phyloP scores from a whole-genome alignment of 2,797 vertebrate genomes.

The Arnoldichthys spilopterus region DNA sequence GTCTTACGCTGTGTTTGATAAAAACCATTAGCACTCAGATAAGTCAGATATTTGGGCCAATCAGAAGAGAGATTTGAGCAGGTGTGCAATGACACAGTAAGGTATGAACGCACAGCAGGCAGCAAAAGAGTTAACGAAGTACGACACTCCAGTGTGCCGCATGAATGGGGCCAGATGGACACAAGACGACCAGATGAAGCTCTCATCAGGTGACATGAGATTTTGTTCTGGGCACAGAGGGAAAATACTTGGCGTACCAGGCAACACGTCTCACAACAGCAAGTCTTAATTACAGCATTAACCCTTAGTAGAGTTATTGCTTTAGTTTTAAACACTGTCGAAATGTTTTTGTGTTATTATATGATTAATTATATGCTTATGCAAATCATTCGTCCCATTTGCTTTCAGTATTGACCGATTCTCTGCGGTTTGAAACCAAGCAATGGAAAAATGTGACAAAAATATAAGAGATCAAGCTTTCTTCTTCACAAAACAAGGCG shows the following conservation, averaged over 20 bases:
- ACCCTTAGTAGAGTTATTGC: not conserved
- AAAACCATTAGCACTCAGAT: too few species aligned
- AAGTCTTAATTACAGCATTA: not conserved
- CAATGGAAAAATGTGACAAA: too few species aligned
- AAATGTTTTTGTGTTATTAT: too few species aligned
- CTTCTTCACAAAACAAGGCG: too few species aligned
- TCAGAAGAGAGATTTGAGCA: not conserved
- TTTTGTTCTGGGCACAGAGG: not conserved
- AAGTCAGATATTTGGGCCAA: too few species aligned
- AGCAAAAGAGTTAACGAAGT: not conserved
- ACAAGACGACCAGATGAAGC: conserved; percentile 15
- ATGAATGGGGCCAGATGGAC: conserved; percentile 22
- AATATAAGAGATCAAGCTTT: too few species aligned
- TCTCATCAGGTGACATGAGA: conserved; percentile 14
- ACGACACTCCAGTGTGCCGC: not conserved
- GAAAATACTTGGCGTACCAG: not conserved
- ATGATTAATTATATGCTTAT: too few species aligned
- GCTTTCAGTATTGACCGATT: too few species aligned
- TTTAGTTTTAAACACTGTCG: not conserved
- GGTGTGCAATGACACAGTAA: not conserved
- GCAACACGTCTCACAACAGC: not conserved
- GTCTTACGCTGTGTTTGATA: too few species aligned
- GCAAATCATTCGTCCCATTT: too few species aligned
- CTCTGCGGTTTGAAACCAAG: too few species aligned
- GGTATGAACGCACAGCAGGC: not conserved